Conservation (phyloP, 2,888 invertebrate genomes). For the Allolobophora icterica region DNA sequence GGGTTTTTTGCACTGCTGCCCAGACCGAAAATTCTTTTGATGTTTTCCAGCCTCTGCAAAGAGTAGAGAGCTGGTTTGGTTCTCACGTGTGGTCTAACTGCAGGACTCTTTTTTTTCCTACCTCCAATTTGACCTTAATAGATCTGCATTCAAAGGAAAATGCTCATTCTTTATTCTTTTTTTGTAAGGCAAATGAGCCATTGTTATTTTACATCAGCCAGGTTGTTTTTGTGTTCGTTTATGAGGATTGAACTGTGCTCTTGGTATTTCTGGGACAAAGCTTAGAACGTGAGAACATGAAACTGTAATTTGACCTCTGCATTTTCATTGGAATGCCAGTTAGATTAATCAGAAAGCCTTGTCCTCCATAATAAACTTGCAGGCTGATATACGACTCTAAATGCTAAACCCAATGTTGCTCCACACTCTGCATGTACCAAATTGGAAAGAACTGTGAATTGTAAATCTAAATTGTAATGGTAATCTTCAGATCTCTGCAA, state of each 20-base stretch:
- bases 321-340: neutral
- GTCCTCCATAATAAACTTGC: too few relatives aligned
- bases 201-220: neutral
- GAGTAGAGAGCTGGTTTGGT: neutral
- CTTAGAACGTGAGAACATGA: too few relatives aligned
- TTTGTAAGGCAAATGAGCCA: constrained; percentile 4
- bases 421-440: too few relatives aligned
- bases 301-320: too few relatives aligned
- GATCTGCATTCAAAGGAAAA: neutral
- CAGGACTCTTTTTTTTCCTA: neutral
- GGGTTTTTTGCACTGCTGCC: neutral
- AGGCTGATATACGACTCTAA: too few relatives aligned
- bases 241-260: neutral
- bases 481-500: too few relatives aligned
- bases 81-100: neutral
- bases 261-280: too few relatives aligned
- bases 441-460: too few relatives aligned
- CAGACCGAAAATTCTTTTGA: neutral
- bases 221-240: neutral
- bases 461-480: too few relatives aligned
- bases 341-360: neutral
- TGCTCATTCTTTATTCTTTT: neutral
- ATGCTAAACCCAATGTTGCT: too few relatives aligned
- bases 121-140: neutral
- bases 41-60: neutral